Evolutionary conservation across 1,140 invertebrate species (phyloP).

Genomic region (Hormaphis cornu): DNA sequence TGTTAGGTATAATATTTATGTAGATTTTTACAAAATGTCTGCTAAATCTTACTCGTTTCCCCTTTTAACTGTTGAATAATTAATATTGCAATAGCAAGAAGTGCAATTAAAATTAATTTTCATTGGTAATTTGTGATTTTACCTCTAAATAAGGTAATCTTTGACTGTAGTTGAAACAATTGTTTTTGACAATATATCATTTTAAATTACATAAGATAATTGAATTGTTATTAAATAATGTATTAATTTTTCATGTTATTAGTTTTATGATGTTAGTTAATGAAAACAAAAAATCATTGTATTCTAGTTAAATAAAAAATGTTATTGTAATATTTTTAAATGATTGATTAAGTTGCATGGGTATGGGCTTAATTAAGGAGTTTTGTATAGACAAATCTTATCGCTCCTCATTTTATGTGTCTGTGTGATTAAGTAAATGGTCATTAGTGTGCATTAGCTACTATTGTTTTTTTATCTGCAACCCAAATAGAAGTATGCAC

Average conservation of each 20-base stretch:
- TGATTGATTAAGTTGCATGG: too few relatives aligned
- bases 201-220: not conserved
- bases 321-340: too few relatives aligned
- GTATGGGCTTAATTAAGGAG: too few relatives aligned
- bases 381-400: too few relatives aligned
- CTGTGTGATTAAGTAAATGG: too few relatives aligned
- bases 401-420: too few relatives aligned
- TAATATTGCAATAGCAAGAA: not conserved
- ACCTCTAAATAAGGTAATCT: not conserved
- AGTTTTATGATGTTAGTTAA: not conserved
- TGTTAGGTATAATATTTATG: too few relatives aligned
- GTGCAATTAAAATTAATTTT: constrained; percentile 1
- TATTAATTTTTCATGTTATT: constrained; percentile 6
- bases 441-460: too few relatives aligned
- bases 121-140: not conserved
- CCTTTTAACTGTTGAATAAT: constrained; percentile 4
- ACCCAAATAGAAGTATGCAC: too few relatives aligned
- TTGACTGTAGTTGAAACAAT: not conserved
- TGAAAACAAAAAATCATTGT: not conserved
- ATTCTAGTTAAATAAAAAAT: not conserved
- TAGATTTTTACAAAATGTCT: not conserved
- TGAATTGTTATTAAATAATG: not conserved
- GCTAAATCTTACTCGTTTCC: not conserved
- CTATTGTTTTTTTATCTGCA: too few relatives aligned
- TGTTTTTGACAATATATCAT: not conserved